Percentiles rank a stretch among this genome's conserved stretches.
Conservation (phyloP, 1,140 invertebrate genomes). For the Ceratina japonica region DNA sequence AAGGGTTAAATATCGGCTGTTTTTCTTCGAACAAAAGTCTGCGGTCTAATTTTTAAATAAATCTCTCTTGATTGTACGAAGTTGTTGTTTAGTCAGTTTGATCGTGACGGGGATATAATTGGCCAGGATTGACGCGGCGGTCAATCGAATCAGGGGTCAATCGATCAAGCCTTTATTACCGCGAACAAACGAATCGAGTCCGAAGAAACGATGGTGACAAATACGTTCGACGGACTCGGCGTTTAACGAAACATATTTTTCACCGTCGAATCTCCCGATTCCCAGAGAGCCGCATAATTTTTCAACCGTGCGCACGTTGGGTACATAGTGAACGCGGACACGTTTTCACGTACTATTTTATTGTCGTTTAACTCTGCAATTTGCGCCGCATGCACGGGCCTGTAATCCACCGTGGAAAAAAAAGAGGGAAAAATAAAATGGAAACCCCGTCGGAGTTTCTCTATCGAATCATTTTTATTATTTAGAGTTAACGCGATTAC, state of each 20-base stretch:
- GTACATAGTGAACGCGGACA: background rate
- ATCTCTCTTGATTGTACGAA: no score
- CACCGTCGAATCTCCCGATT: background rate
- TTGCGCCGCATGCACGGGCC: no score
- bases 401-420: background rate
- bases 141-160: constrained; percentile 34
- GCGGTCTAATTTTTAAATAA: no score
- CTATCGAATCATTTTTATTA: background rate
- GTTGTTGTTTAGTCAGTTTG: background rate
- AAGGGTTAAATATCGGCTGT: no score
- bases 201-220: constrained; percentile 3
- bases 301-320: background rate
- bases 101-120: background rate
- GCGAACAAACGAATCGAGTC: background rate
- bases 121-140: constrained; percentile 30
- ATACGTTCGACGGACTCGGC: background rate
- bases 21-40: background rate
- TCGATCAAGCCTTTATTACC: constrained; percentile 47
- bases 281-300: background rate
- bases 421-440: background rate
- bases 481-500: background rate
- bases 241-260: background rate
- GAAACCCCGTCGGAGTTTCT: no score
- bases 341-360: background rate
- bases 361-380: background rate